A percentile compares a stretch with the other conserved stretches of the same genome.
Conservation (phyloP, 2,797 vertebrate genomes). For the Steatocranus sp. region DNA sequence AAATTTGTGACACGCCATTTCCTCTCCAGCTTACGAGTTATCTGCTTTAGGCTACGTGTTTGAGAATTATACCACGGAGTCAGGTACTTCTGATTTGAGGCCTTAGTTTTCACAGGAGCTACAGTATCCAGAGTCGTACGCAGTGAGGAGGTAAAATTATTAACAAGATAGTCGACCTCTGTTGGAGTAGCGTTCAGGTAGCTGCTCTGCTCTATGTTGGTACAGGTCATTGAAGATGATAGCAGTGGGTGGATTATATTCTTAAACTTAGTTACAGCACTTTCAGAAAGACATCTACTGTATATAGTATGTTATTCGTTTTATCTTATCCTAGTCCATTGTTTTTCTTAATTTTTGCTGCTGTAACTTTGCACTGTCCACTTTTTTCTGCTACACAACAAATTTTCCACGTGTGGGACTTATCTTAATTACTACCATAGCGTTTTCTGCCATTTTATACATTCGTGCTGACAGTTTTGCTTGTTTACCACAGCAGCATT, state of each 20-base stretch:
- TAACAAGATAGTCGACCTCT: background rate
- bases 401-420: accelerated
- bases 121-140: background rate
- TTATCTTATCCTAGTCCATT: background rate
- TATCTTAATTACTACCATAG: background rate
- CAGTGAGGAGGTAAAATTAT: background rate
- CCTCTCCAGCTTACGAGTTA: too few species aligned
- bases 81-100: too few species aligned
- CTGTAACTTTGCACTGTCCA: background rate
- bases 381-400: background rate
- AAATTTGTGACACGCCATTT: too few species aligned
- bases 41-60: too few species aligned
- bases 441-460: background rate
- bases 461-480: background rate
- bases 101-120: too few species aligned
- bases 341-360: background rate
- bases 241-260: too few species aligned
- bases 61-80: too few species aligned
- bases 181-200: accelerated
- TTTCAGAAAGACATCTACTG: too few species aligned
- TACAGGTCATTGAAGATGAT: too few species aligned
- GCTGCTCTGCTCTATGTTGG: too few species aligned
- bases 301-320: background rate
- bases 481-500: background rate
- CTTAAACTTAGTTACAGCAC: too few species aligned